Conservation (phyloP, 2,888 invertebrate genomes). For the Eilema griseolum region DNA sequence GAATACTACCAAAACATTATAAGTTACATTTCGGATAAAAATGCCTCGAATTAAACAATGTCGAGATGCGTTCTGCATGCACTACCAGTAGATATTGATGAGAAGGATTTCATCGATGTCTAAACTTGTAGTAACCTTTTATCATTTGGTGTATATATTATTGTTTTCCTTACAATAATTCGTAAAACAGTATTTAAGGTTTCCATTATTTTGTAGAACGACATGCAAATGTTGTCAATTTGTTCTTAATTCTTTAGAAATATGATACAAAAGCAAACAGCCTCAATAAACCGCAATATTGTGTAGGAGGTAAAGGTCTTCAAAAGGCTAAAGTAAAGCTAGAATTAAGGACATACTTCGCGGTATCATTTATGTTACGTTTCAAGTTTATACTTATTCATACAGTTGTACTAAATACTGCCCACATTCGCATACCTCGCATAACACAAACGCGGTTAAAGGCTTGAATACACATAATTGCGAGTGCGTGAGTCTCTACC, state of each 20-base stretch:
- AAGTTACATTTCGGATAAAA: neutral
- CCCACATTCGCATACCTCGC: conserved; percentile 51
- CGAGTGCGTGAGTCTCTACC: conserved; percentile 51
- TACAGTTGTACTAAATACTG: conserved; percentile 49
- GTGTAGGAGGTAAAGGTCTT: conserved; percentile 33
- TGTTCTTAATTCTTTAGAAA: conserved; percentile 8
- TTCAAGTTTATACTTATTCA: conserved; percentile 53
- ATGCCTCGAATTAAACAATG: neutral
- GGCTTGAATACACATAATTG: conserved; percentile 66
- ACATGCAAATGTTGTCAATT: neutral
- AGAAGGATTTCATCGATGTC: neutral
- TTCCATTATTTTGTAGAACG: neutral
- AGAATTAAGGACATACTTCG: conserved; percentile 50
- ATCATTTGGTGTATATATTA: too few relatives aligned
- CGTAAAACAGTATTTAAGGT: neutral
- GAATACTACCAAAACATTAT: neutral
- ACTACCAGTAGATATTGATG: neutral
- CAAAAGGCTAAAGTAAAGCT: conserved; percentile 35
- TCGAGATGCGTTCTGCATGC: neutral
- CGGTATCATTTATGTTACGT: conserved; percentile 47
- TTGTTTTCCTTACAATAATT: too few relatives aligned
- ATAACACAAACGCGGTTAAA: conserved; percentile 53
- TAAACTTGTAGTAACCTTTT: neutral
- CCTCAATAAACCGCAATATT: conserved; percentile 19
- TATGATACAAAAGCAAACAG: conserved; percentile 23